These are phyloP conservation scores for Tyrannus savana DNA, from an alignment of 2,113 vertebrate genomes.

Conservation along the genomic window DNA sequence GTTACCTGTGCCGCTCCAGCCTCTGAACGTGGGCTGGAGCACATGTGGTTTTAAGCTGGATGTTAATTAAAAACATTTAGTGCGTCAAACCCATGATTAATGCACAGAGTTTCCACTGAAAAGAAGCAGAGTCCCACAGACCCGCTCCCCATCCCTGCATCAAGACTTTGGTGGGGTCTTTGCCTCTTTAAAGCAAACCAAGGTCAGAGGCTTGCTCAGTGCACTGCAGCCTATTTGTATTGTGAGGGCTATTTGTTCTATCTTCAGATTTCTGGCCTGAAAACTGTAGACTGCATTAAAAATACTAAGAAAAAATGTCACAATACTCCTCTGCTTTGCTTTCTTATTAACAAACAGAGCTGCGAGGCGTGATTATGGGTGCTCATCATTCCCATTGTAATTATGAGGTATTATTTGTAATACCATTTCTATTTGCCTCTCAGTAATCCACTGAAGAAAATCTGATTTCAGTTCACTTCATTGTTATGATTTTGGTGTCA, in stretches of 20 bases:
- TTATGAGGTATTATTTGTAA: constrained; percentile 1
- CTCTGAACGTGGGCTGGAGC: constrained; percentile 53
- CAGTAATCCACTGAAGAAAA: neutral
- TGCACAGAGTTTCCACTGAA: constrained; percentile 68
- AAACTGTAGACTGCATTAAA: neutral
- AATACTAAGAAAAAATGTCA: neutral
- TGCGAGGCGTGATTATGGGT: neutral
- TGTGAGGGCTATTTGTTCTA: neutral
- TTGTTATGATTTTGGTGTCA: neutral
- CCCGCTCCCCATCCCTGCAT: constrained; percentile 6
- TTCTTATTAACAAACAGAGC: constrained; percentile 21
- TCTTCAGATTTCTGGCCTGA: neutral
- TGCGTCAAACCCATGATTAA: constrained; percentile 71
- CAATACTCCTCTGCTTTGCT: neutral
- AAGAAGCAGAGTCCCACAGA: constrained; percentile 60
- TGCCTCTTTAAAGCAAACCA: neutral
- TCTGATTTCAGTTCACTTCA: neutral
- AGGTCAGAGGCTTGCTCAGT: neutral
- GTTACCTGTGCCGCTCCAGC: constrained; percentile 70
- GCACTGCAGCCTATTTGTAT: neutral
- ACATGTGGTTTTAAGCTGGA: constrained; percentile 75
- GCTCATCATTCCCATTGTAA: constrained; percentile 22
- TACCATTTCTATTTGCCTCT: neutral
- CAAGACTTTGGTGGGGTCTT: neutral
- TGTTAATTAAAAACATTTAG: constrained; percentile 77